Evolutionary conservation across 2,113 vertebrate genomes (phyloP), one percentile per base, ranked within the genome.

Genomic region (Alligator sinensis): DNA sequence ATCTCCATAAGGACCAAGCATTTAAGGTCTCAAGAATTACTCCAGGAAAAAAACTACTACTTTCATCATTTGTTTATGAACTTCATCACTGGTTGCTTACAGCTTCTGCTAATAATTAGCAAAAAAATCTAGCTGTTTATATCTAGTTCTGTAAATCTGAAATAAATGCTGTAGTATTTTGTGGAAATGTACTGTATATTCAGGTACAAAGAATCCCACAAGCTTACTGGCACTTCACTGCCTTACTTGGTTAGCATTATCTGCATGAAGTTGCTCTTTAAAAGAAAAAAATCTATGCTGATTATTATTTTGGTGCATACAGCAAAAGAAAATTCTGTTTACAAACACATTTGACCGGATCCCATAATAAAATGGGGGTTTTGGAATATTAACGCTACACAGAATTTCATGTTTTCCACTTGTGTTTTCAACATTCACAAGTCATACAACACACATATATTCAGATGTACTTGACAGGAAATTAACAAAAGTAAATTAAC

Each of bases 21-120:
- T 98, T 92, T 97, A 96, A 96, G 94, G 96, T 98, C 98, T 98
- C 97, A 98, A 98, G 95, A 97, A 98, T 97, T 97, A 97, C 97
- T 98, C 98, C 96, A 97, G 92, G 77, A 96, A 97, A 88, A 25
- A 74, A 78, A 80, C 63, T 76, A 77, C 94, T 98, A 90, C 60
- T 95, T 97, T 97, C 76, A 89, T 97, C 87, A 96, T 98, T 91
- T 95, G 96, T 98, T 98, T 93, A 97, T 97, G 81, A 97, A 97
- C 95, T 98, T 96, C 97, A 97, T 93, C 94, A 97, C 92, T 93
- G 93, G 97, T 97, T 98, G 97, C 97, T 97, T 97, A 98, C 91
- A 96, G 97, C 97, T 97, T 98, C 97, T 98, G 96, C 97, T 98
- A 96, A 97, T 94, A 94, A 96, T 97, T 97, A 97, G 95, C 96